Conservation (phyloP, 1,140 invertebrate genomes). For the Stenopsyche tienmushanensis region DNA sequence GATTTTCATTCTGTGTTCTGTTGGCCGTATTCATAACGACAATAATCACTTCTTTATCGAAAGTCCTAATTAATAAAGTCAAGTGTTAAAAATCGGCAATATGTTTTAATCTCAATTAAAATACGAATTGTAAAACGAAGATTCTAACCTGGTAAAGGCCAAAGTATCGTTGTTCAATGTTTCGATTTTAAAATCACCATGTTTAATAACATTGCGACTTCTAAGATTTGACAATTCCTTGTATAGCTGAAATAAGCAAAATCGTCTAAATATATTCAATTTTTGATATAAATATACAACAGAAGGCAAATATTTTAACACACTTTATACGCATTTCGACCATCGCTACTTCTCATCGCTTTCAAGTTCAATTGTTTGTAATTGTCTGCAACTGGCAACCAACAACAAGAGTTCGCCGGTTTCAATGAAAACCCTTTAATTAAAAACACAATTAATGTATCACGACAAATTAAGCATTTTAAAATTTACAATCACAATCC, state of each 20-base stretch:
- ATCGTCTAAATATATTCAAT: not conserved
- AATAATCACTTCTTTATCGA: too few relatives aligned
- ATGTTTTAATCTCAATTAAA: too few relatives aligned
- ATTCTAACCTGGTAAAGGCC: too few relatives aligned
- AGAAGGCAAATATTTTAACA: too few relatives aligned
- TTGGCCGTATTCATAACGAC: too few relatives aligned
- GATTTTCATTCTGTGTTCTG: too few relatives aligned
- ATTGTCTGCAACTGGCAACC: conserved; percentile 68
- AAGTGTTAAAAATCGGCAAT: too few relatives aligned
- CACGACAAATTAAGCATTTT: conserved; percentile 13
- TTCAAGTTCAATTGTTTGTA: conserved; percentile 60
- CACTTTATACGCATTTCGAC: too few relatives aligned
- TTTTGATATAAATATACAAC: too few relatives aligned
- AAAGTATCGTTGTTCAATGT: not conserved
- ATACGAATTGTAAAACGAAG: too few relatives aligned
- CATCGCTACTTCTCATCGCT: too few relatives aligned
- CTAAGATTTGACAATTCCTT: not conserved
- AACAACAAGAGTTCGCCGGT: conserved; percentile 58
- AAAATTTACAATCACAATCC: not conserved
- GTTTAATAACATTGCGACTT: not conserved
- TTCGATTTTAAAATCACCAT: not conserved
- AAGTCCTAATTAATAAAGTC: too few relatives aligned
- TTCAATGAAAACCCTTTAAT: conserved; percentile 28
- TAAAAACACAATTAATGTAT: conserved; percentile 36
- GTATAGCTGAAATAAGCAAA: not conserved